Conservation (phyloP, 23 tunicate species). For the Trididemnum miniatum region DNA sequence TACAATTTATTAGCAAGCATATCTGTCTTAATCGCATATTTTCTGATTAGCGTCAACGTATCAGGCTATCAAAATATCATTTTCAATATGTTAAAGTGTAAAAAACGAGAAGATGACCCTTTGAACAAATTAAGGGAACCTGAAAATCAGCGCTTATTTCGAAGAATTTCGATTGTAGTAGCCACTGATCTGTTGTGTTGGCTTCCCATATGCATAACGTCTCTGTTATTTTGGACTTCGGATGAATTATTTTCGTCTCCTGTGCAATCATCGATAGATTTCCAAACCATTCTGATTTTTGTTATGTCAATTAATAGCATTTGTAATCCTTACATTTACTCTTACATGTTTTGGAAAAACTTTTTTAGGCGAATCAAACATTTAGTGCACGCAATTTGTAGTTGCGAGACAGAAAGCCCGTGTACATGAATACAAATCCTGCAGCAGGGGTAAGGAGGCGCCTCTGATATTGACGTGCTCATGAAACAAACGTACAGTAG, state of each 20-base stretch:
- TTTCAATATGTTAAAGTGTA: neutral
- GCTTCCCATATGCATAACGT: neutral
- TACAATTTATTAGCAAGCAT: neutral
- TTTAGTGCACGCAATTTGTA: too few species aligned
- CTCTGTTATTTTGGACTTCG: neutral
- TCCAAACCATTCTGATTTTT: neutral
- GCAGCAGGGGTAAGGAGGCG: too few species aligned
- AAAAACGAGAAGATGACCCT: neutral
- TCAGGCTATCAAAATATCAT: neutral
- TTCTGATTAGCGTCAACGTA: neutral
- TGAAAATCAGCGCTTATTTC: neutral
- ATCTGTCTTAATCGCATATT: neutral
- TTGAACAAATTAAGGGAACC: neutral
- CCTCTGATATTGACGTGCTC: too few species aligned
- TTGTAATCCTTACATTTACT: conserved; percentile 16
- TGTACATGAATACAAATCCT: neutral
- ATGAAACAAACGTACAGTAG: too few species aligned
- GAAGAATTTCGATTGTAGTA: neutral
- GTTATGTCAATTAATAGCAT: conserved; percentile 2
- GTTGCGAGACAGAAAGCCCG: too few species aligned
- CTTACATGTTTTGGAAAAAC: neutral
- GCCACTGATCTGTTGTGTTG: conserved; percentile 3
- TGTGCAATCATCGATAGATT: neutral
- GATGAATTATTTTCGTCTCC: neutral
- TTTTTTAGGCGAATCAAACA: neutral